Conservation (phyloP, 2,888 invertebrate species). For the Leucophenga maculata region DNA sequence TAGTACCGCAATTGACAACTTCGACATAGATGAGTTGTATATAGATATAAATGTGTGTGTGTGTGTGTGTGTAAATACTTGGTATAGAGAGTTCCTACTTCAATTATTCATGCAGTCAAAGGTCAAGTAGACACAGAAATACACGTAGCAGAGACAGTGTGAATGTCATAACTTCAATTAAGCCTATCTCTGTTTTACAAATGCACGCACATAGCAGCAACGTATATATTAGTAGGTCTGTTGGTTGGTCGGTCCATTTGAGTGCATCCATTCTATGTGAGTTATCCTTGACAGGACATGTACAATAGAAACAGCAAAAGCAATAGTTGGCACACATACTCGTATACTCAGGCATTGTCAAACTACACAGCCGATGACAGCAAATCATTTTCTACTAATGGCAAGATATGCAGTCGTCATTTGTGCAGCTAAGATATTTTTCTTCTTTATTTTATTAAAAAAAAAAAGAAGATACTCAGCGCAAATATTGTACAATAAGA, state of each 20-base stretch:
- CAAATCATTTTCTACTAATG: too few relatives aligned
- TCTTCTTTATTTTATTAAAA: too few relatives aligned
- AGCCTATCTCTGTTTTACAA: constrained; percentile 14
- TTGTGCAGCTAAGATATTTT: too few relatives aligned
- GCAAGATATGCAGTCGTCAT: too few relatives aligned
- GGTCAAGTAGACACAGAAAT: constrained; percentile 39
- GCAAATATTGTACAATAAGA: too few relatives aligned
- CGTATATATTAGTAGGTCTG: constrained; percentile 16
- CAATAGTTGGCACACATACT: background rate
- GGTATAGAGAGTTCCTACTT: constrained; percentile 51
- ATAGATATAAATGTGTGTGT: background rate
- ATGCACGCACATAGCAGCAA: constrained; percentile 1
- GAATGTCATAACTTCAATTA: constrained; percentile 12
- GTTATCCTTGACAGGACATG: background rate
- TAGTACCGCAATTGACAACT: constrained; percentile 6
- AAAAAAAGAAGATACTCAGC: too few relatives aligned
- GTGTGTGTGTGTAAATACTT: constrained; percentile 32
- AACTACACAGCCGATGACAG: too few relatives aligned
- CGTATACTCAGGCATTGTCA: too few relatives aligned
- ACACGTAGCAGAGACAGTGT: constrained; percentile 15
- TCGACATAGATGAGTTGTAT: background rate
- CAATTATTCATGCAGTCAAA: constrained; percentile 56
- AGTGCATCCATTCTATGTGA: background rate
- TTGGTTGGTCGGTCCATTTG: too few relatives aligned
- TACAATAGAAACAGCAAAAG: constrained; percentile 6